Base-by-base conservation (phyloP, 2,888 invertebrate genomes). In the Dasypogon diadema region DNA sequence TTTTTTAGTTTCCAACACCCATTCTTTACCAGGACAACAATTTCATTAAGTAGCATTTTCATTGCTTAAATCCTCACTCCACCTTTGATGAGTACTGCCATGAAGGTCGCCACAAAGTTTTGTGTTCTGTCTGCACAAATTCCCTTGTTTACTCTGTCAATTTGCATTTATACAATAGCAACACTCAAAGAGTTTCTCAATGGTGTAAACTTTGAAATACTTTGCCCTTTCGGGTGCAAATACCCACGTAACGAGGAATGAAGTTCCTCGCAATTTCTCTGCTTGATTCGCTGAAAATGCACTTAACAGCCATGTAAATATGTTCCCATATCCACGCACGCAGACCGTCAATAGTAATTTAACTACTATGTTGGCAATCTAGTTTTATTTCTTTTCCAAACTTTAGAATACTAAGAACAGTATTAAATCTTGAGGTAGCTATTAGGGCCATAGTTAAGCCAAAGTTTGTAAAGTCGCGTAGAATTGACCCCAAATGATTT, bases 71-170 rank as follows among this genome's bases (percentile, higher is more conserved):
- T 30, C 8, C 8, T 30, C 30, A 30, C 30, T 30, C 8, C 30
- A 30, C 4, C 8, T 30, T 30, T 8, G 8, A 8, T 30, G 30
- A 8, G 8, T 5, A 8, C 8, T 8, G 30, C 8, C 3, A 30
- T 3, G 3, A 8, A 30, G 3, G 30, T 3, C 30, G 30, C 3
- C 30, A 30, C 30, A 5, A 8, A 30, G 3, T n/a, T n/a, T n/a
- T n/a, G 22, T 26, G 24, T 58, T 16, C 14, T 26, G 30, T 58
- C 30, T 58, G n/a, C 24, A 30, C 58, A 58, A 26, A 58, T 30
- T 58, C n/a, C 26, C 58, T 24, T 26, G n/a, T 58, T 58, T 58
- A 30, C 58, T 58, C 58, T 58, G 58, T 58, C 26, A 58, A 58
- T 58, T 58, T 58, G 58, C 30, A 58, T 30, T 58, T 30, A 30